phyloP scores from a whole-genome alignment of 1,140 invertebrate species.

The Nephila pilipes region DNA sequence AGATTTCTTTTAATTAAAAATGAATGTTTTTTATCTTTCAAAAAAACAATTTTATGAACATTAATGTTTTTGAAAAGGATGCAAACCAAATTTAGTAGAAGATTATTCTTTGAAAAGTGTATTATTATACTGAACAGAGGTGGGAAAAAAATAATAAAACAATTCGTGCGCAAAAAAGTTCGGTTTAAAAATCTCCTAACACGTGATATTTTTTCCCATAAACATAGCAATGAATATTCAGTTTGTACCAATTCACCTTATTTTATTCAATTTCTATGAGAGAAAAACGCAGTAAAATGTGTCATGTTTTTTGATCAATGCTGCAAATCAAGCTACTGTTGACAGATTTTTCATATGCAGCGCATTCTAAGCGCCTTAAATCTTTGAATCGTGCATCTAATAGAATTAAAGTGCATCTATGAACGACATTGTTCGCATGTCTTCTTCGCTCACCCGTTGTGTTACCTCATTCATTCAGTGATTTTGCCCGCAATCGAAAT shows the following conservation, averaged over 20 bases:
- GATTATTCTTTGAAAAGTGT: not conserved
- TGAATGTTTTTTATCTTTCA: not conserved
- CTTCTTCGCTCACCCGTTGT: no score
- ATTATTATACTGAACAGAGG: not conserved
- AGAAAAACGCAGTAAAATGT: not conserved
- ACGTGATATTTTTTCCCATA: not conserved
- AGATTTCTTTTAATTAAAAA: no score
- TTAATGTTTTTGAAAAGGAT: not conserved
- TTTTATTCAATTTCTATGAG: not conserved
- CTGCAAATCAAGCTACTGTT: not conserved
- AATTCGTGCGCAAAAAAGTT: not conserved
- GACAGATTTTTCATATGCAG: slow-evolving; percentile 18
- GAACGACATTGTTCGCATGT: not conserved
- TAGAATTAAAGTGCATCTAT: not conserved
- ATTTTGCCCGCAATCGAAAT: no score
- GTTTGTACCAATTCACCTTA: not conserved
- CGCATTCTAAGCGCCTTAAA: not conserved
- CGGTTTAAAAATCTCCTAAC: not conserved
- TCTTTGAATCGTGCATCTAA: not conserved
- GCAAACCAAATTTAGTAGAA: not conserved
- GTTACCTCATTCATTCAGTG: no score
- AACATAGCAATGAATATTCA: slow-evolving; percentile 5
- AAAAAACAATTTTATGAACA: not conserved
- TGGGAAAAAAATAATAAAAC: not conserved
- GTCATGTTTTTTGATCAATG: not conserved